Evolutionary conservation across 2,888 invertebrate species (phyloP), one percentile per base, ranked within the genome.

Genomic region (Idaea straminata): DNA sequence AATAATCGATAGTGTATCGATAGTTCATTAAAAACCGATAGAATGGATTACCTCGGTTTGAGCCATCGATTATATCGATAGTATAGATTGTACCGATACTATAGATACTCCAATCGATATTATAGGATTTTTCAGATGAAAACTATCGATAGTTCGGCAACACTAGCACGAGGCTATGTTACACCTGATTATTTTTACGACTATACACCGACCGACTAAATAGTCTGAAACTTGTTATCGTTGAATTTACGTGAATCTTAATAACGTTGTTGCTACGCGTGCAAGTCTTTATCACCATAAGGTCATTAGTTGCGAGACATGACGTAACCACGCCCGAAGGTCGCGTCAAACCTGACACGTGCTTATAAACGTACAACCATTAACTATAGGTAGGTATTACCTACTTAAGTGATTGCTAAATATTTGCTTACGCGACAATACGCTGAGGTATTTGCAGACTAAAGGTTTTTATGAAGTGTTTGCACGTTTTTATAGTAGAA

Each of bases 291-390:
- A 68, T 67, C 69, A 66, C 61, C 63, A 63, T 65, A 67, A 65
- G 59, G 69, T 62, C 58, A 61, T 66, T 69, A 66, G 68, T 66
- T 66, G 68, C 66, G 66, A 67, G 67, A 65, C 66, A 57, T 70
- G 66, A 69, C 69, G 65, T 62, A 63, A 71, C 66, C 65, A 59
- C 60, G 57, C 25, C 16, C 59, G 62, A 65, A 64, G 62, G 68
- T 63, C 64, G 60, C 59, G 35, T 35, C 10, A 38, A 62, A 25
- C 65, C 58, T 60, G 62, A 67, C 66, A 69, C 69, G 67, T 69
- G 64, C 61, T 59, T 34, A 35, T 59, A 38, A 47, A 47, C 47
- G 7, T 47, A 47, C 47, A 10, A 47, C 47, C 47, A 10, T 7
- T 47, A 47, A 13, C 13, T 47, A 47, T 47, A 47, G 47, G 47